Base-by-base conservation (phyloP, 1,140 invertebrate species). In the Bathynomus jamesi region DNA sequence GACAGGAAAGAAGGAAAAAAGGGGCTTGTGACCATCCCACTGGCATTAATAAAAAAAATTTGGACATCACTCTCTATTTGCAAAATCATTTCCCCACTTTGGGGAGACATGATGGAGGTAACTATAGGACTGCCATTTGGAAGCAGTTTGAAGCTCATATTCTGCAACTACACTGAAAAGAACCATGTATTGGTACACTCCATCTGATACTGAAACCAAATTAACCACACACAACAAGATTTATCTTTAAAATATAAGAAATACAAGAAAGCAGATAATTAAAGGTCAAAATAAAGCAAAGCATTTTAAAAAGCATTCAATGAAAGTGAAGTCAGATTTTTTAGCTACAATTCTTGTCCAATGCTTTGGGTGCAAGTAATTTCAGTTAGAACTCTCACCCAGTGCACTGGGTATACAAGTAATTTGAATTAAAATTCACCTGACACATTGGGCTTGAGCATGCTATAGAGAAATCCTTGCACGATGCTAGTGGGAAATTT, bases 31-130 rank as follows among this genome's bases (percentile, higher is more conserved):
- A 90, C 88, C 76, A 82, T 82, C 0, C 87, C 88, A 79, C 86
- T 84, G 0, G 84, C 79, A 30, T 86, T 84, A 30, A 90, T 89
- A 78, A 85, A 87, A 80, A 89, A 90, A 2, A 90, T 81, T 78
- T 87, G 86, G 0, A 89, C 87, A 74, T 85, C 85, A 46, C 87
- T 84, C 70, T 84, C 81, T 32, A 86, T 85, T 74, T 82, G 84
- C 31, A 88, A 84, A 17, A 89, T 79, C 65, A 86, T 81, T 24
- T 83, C 81, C 30, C 84, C 83, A 79, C 84, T 74, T 28, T 65
- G 79, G 71, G 25, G 79, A 74, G 27, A 80, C 81, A 64, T 82
- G 78, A 46, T 80, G 78, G 72, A 87, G 74, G 69, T 86, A 80
- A 68, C 77, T 78, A 76, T 86, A 85, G 8, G 83, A 84, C 31